Base-by-base conservation (phyloP, 2,797 vertebrate genomes). In the Numenius phaeopus region DNA sequence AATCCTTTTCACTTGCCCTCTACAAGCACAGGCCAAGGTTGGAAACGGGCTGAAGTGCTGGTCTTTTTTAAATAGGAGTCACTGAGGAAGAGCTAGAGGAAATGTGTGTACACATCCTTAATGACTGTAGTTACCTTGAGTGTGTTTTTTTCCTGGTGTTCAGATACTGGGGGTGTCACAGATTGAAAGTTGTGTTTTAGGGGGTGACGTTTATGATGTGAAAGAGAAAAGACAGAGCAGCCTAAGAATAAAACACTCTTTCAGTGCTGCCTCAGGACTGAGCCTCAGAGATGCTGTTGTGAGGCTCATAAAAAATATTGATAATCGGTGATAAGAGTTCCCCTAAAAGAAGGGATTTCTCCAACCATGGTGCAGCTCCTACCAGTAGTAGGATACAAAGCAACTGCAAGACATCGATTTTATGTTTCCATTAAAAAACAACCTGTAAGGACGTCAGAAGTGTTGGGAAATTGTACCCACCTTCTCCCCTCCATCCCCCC, bases 1-100 rank as follows among this genome's bases (percentile, higher is more conserved):
- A 95, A 93, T 77, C 93, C 37, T n/a, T 94, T 94, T 94, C 2
- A 0, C 23, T 86, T 75, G 72, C 61, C 75, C 87, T 91, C 89
- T 44, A 14, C 58, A 66, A 89, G 46, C 52, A 15, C 1, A 5
- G 61, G 90, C 57, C 78, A 85, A 83, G 82, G 87, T 16, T 94
- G 76, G 78, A 52, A 64, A 73, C 52, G 54, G 34, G 27, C 58
- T 81, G 82, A 67, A 67, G 49, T 32, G 26, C 54, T 30, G 39
- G 32, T 20, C 26, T 42, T 49, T 58, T 72, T 47, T 13, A 71
- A 87, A 87, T 40, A 30, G 0, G 23, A 30, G 64, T 55, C 52
- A 14, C 14, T 6, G 71, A 87, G 54, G 58, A 93, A 72, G 65
- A 95, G 70, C 52, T 39, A 9, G 19, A 83, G 34, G 87, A 67